phyloP scores from a whole-genome alignment of 2,888 invertebrate genomes.

The Adelphocoris suturalis region DNA sequence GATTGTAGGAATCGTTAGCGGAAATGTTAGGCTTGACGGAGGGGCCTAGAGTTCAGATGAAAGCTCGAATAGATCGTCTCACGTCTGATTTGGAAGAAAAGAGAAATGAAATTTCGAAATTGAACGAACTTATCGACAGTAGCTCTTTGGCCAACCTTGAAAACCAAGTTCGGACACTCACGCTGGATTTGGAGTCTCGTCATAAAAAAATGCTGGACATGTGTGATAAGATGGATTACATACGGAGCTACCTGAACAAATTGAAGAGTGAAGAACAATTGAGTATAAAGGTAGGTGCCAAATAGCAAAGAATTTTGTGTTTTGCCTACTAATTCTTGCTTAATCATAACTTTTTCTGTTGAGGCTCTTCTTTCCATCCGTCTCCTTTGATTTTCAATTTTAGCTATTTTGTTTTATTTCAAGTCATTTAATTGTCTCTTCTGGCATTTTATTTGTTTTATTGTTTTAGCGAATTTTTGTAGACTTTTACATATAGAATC shows the following conservation, averaged over 20 bases:
- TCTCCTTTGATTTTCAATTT: not conserved
- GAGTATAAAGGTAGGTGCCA: conserved; percentile 73
- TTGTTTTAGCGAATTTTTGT: too few relatives aligned
- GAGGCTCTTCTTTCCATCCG: not conserved
- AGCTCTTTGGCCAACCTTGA: conserved; percentile 76
- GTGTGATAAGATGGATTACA: conserved; percentile 74
- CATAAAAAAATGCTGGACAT: conserved; percentile 73
- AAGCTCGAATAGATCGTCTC: conserved; percentile 73
- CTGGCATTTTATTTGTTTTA: too few relatives aligned
- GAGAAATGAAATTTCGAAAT: conserved; percentile 69
- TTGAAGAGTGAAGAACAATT: conserved; percentile 72
- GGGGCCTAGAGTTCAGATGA: conserved; percentile 73
- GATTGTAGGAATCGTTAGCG: conserved; percentile 75
- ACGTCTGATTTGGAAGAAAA: conserved; percentile 74
- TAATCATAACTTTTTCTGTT: not conserved
- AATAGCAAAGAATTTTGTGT: not conserved
- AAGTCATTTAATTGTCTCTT: not conserved
- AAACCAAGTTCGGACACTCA: conserved; percentile 62
- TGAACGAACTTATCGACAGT: conserved; percentile 78
- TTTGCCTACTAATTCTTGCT: not conserved
- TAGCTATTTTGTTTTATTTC: not conserved
- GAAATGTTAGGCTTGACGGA: conserved; percentile 75
- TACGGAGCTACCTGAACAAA: conserved; percentile 72
- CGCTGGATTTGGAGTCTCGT: conserved; percentile 69
- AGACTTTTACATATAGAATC: too few relatives aligned